phyloP scores from a whole-genome alignment of 2,113 vertebrate genomes.

The Euleptes europaea region DNA sequence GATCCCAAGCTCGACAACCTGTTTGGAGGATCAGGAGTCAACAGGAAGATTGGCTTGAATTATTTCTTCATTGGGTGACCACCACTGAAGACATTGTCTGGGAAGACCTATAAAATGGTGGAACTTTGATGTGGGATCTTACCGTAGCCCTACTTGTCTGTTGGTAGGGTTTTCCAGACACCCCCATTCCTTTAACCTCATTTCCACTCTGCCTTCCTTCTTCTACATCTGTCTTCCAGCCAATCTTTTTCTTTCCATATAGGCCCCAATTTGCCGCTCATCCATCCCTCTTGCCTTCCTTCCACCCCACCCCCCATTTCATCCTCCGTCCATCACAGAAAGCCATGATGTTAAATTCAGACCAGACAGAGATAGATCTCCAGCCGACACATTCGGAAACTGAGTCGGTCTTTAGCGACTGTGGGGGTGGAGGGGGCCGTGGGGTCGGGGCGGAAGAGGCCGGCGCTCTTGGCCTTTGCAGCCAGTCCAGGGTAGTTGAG shows the following conservation, averaged over 20 bases:
- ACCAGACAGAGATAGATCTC: conserved; percentile 70
- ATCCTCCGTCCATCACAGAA: fast-evolving
- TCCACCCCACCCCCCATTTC: not conserved
- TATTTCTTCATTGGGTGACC: not conserved
- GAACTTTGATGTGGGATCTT: not conserved
- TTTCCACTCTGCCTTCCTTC: not conserved
- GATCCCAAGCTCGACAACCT: not conserved
- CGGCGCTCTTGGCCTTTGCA: not conserved
- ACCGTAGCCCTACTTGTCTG: not conserved
- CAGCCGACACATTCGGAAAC: conserved; percentile 68
- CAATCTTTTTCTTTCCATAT: fast-evolving
- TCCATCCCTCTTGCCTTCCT: not conserved
- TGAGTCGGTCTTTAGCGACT: conserved; percentile 73
- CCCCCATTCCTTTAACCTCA: not conserved
- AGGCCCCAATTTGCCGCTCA: fast-evolving
- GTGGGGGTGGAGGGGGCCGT: conserved; percentile 52
- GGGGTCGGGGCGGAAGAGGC: not conserved
- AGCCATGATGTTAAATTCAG: conserved; percentile 78
- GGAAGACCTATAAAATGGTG: not conserved
- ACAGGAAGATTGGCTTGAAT: fast-evolving
- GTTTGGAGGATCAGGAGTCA: not conserved
- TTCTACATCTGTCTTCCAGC: too few species aligned
- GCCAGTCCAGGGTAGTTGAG: conserved; percentile 62
- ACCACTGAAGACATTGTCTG: too few species aligned
- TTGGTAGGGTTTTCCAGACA: too few species aligned